These are phyloP conservation scores for Antheraea yamamai DNA, from an alignment of 2,888 invertebrate genomes.

Conservation along the genomic window DNA sequence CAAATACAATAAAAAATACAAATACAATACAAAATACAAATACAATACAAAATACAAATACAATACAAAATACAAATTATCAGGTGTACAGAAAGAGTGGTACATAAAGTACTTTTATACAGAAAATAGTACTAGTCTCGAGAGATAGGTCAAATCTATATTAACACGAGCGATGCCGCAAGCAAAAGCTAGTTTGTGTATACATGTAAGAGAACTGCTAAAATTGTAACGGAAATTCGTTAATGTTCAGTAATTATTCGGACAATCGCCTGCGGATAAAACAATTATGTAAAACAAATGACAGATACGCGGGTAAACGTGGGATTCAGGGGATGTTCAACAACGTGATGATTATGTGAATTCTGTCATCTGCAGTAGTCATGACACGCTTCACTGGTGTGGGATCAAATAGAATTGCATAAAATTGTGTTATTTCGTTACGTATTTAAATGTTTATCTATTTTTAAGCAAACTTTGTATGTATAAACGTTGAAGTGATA, in stretches of 20 bases:
- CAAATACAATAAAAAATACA: too few relatives aligned
- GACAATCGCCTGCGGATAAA: conserved; percentile 66
- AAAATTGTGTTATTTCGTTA: neutral
- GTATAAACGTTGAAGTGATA: too few relatives aligned
- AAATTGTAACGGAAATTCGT: conserved; percentile 50
- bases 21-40: too few relatives aligned
- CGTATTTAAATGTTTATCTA: neutral
- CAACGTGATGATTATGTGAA: conserved; percentile 68
- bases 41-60: too few relatives aligned
- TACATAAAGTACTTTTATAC: too few relatives aligned
- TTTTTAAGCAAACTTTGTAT: neutral
- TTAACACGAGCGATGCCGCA: too few relatives aligned
- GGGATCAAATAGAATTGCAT: conserved; percentile 41
- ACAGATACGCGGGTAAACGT: conserved; percentile 56
- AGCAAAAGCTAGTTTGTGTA: neutral
- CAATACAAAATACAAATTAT: too few relatives aligned
- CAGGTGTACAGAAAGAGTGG: too few relatives aligned
- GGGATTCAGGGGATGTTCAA: conserved; percentile 54
- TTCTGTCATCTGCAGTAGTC: conserved; percentile 62
- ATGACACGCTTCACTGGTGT: conserved; percentile 61
- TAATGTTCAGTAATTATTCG: conserved; percentile 47
- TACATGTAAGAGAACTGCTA: neutral
- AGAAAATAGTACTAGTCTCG: too few relatives aligned
- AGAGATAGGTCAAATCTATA: too few relatives aligned
- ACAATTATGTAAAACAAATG: conserved; percentile 68